Conservation (phyloP, 1,140 invertebrate genomes). For the Nephila pilipes region DNA sequence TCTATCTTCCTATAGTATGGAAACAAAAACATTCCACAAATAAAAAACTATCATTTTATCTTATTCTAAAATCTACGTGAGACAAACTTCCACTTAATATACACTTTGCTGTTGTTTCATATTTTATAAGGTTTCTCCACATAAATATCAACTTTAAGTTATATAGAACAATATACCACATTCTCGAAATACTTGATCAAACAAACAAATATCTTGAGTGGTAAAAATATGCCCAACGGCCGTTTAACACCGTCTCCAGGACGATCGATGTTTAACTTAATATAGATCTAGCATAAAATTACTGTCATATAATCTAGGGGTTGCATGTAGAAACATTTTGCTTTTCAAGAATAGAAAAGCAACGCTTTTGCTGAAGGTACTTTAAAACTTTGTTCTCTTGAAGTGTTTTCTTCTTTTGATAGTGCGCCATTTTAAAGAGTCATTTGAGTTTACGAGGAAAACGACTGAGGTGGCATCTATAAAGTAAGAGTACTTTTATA, state of each 20-base stretch:
- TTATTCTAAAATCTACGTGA: too few relatives aligned
- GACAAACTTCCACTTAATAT: too few relatives aligned
- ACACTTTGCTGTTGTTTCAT: too few relatives aligned
- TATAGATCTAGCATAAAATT: conserved; percentile 6
- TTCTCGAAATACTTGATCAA: too few relatives aligned
- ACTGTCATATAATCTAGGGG: background rate
- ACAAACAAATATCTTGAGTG: too few relatives aligned
- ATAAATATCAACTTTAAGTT: too few relatives aligned
- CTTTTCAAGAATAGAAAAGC: background rate
- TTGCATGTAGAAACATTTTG: background rate
- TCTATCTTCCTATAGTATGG: too few relatives aligned
- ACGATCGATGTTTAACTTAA: conserved; percentile 21
- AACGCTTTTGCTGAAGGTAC: background rate
- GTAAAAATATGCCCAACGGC: background rate
- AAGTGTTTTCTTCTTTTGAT: background rate
- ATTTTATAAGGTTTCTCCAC: too few relatives aligned
- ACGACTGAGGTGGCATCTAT: background rate
- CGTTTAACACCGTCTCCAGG: background rate
- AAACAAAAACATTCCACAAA: too few relatives aligned
- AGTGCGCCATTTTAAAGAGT: conserved; percentile 7
- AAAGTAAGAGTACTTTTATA: conserved; percentile 31
- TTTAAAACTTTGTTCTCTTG: conserved; percentile 21
- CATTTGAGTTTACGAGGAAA: conserved; percentile 41
- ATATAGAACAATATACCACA: too few relatives aligned
- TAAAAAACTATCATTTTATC: too few relatives aligned